Percentiles rank a stretch among this genome's conserved stretches.
Evolutionary conservation across 2,113 vertebrate species (phyloP).

Genomic region (Pachyramphus minor): DNA sequence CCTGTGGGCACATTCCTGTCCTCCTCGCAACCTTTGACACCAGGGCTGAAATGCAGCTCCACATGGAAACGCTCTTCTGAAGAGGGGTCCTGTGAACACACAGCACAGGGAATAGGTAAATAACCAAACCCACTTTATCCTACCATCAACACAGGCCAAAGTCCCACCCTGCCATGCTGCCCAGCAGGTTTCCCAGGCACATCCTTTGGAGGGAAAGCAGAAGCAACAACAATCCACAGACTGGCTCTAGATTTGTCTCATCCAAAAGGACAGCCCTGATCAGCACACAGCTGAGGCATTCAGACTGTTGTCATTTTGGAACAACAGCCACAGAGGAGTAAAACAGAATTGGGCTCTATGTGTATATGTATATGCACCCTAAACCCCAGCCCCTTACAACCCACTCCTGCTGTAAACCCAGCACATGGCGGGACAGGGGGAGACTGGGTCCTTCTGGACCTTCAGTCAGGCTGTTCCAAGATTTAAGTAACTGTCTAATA

Average conservation of each 20-base stretch:
- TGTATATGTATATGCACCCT: neutral
- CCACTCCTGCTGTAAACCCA: neutral
- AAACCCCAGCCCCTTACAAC: neutral
- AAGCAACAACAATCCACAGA: neutral
- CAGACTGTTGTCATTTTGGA: neutral
- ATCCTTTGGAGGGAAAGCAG: neutral
- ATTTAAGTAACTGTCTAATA: neutral
- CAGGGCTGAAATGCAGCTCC: conserved; percentile 97
- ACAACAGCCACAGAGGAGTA: neutral
- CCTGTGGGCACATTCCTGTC: conserved; percentile 89
- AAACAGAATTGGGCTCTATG: neutral
- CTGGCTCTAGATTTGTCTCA: neutral
- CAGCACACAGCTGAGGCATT: neutral
- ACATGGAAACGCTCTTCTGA: conserved; percentile 98
- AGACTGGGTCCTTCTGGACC: neutral
- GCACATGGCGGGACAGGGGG: neutral
- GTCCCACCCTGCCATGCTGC: neutral
- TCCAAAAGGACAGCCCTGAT: neutral
- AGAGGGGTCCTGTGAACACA: conserved; percentile 79
- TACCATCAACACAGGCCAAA: neutral
- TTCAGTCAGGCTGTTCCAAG: neutral
- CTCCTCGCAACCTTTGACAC: conserved; percentile 92
- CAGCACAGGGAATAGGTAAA: neutral
- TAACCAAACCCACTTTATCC: neutral
- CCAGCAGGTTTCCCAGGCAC: neutral